phyloP scores from a whole-genome alignment of 2,113 vertebrate genomes.

The Chlorocebus sabaeus region DNA sequence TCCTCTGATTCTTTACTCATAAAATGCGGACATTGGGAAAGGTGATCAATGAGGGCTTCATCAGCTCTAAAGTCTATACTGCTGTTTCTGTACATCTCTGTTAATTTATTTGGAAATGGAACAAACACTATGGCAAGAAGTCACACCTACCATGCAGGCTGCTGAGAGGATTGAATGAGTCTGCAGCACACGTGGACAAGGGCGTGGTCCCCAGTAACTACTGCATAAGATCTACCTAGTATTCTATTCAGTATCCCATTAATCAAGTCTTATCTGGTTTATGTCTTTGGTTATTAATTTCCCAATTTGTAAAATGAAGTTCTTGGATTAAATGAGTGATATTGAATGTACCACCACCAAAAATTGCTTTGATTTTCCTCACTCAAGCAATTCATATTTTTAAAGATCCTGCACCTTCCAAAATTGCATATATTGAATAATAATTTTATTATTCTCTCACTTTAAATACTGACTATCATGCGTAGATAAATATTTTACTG shows the following conservation, averaged over 20 bases:
- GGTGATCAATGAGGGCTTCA: fast-evolving
- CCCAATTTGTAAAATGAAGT: not conserved
- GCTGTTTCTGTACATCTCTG: fast-evolving
- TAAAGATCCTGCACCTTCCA: not conserved
- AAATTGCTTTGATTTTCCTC: not conserved
- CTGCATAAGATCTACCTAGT: too few relatives aligned
- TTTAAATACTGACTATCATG: not conserved
- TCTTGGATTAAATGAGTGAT: not conserved
- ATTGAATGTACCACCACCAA: not conserved
- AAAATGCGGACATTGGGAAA: fast-evolving
- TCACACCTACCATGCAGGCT: fast-evolving
- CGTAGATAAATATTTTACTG: not conserved
- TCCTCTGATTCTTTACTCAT: not conserved
- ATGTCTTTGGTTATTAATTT: not conserved
- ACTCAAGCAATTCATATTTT: not conserved
- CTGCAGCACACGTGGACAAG: not conserved
- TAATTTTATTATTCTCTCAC: not conserved
- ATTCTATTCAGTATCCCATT: not conserved
- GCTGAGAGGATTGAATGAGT: not conserved
- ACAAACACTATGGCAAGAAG: not conserved
- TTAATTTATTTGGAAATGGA: fast-evolving
- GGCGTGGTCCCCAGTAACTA: fast-evolving
- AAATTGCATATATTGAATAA: not conserved
- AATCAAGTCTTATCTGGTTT: not conserved
- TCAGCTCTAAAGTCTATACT: fast-evolving